Evolutionary conservation across 2,797 vertebrate genomes (phyloP), one percentile per base, ranked within the genome.

Genomic region (Trachurus trachurus): DNA sequence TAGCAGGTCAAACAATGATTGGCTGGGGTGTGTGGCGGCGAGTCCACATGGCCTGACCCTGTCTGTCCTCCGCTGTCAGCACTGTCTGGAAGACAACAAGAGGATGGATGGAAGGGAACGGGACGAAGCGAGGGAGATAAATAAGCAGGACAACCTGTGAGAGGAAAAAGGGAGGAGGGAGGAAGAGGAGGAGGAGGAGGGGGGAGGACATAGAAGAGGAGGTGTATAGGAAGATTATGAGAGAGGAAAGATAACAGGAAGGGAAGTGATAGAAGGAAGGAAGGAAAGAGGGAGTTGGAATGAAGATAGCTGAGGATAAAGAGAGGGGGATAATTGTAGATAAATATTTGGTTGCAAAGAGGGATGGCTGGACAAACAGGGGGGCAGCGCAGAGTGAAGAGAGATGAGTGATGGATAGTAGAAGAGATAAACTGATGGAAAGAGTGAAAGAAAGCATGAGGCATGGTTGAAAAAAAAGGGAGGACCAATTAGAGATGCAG

Each of bases 21-120:
- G 90, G 88, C 86, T 85, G 79, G 50, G 64, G 62, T 63, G 50
- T 75, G 67, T 39, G 74, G 66, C 26, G 34, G 52, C 47, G 67
- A 81, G 85, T 86, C 85, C 82, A 58, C 73, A 77, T 83, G 87
- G 83, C 85, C 50, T 65, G 89, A 92, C 92, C 93, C 91, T 69
- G 85, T 93, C 91, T 85, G 86, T 91, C 85, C 87, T 73, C 74
- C 19, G 21, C 87, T 84, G 86, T 90, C 86, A 86, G 58, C 71
- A 62, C 82, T 85, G 87, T 88, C 87, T 89, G 85, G 75, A 78
- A 75, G 74, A 86, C 72, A 73, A 83, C 84, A 88, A 79, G 78
- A 80, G 65, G 81, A 90, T 90, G 82, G 84, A 92, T 88, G 72
- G 71, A 78, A 47, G 78, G 63, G 26, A 74, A 45, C 21, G 47